phyloP scores from a whole-genome alignment of 2,113 vertebrate genomes.

The Benitochromis conjunctus region DNA sequence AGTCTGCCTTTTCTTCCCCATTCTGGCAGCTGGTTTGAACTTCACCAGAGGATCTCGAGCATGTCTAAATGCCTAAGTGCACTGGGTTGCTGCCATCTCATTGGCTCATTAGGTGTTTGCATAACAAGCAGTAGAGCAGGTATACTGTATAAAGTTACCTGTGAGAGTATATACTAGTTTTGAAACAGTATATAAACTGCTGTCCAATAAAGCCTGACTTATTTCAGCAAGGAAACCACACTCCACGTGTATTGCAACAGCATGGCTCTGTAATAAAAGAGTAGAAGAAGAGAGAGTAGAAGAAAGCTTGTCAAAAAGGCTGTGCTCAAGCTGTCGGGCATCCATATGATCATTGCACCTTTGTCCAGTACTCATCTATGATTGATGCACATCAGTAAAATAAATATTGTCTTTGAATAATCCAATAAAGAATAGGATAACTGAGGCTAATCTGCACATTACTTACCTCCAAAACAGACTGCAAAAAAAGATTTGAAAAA shows the following conservation, averaged over 20 bases:
- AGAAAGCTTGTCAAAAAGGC: background rate
- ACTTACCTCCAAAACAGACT: background rate
- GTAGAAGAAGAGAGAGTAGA: background rate
- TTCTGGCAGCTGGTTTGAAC: background rate
- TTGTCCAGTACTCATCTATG: background rate
- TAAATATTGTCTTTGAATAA: background rate
- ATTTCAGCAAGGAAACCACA: background rate
- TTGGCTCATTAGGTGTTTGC: background rate
- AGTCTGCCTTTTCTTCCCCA: background rate
- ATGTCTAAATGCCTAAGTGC: background rate
- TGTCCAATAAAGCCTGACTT: background rate
- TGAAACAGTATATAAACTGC: rapidly evolving
- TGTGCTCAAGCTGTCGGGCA: background rate
- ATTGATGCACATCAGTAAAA: background rate
- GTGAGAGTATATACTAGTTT: background rate
- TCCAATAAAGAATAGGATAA: background rate
- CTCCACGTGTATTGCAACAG: background rate
- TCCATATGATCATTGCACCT: background rate
- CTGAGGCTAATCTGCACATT: background rate
- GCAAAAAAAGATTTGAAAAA: background rate
- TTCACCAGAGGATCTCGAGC: background rate
- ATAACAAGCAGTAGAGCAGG: background rate
- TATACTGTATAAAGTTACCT: background rate
- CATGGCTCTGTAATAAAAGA: background rate
- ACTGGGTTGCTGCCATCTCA: background rate